Evolutionary conservation across 1,140 invertebrate species (phyloP).

Genomic region (Antheraea pernyi): DNA sequence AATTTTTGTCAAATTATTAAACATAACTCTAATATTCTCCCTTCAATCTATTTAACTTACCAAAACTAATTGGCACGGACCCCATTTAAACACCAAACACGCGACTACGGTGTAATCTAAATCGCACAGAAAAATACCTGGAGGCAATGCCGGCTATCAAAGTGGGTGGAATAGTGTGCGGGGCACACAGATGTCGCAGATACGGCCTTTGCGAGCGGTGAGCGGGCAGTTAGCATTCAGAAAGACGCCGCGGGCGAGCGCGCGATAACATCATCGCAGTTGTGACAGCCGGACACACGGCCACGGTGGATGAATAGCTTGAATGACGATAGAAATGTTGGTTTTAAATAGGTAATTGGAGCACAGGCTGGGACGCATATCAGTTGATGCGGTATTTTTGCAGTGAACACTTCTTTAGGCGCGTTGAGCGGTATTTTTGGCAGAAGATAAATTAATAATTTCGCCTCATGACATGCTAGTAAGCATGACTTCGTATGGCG

Average conservation of each 20-base stretch:
- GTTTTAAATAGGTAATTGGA: neutral
- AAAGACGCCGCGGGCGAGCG: slow-evolving; percentile 56
- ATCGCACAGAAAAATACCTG: slow-evolving; percentile 60
- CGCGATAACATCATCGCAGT: slow-evolving; percentile 59
- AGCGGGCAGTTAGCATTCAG: slow-evolving; percentile 67
- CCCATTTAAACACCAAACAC: slow-evolving; percentile 3
- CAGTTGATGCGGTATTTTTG: too few species aligned
- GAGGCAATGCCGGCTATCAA: slow-evolving; percentile 50
- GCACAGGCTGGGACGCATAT: too few species aligned
- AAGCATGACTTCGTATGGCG: too few species aligned
- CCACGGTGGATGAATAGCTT: slow-evolving; percentile 11
- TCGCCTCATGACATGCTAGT: too few species aligned
- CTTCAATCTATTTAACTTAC: slow-evolving; percentile 17
- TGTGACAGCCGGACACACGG: slow-evolving; percentile 32
- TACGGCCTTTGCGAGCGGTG: slow-evolving; percentile 50
- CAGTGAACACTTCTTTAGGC: too few species aligned
- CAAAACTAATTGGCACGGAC: neutral
- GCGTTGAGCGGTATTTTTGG: too few species aligned
- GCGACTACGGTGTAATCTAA: slow-evolving; percentile 41
- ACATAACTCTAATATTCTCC: slow-evolving; percentile 9
- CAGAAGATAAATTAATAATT: too few species aligned
- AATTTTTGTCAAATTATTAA: neutral
- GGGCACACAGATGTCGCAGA: slow-evolving; percentile 43
- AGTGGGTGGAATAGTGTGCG: slow-evolving; percentile 45
- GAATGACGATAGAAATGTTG: neutral